phyloP scores from a whole-genome alignment of 2,888 invertebrate genomes.

The Chrysodeixis includens region DNA sequence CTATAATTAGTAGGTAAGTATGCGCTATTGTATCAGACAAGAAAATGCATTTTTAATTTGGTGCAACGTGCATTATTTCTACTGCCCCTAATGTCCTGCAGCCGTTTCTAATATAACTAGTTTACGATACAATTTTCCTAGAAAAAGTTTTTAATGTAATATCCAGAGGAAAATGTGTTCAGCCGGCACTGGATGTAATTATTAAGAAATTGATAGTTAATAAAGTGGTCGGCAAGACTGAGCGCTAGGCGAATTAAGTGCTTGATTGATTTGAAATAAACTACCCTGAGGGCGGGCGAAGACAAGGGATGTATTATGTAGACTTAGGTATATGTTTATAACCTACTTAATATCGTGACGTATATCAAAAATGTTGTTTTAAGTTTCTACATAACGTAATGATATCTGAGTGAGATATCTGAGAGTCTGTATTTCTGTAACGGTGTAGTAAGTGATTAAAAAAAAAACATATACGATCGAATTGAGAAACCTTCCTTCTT shows the following conservation, averaged over 20 bases:
- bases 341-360: not conserved
- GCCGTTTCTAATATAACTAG: too few relatives aligned
- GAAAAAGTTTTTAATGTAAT: not conserved
- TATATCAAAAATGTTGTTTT: not conserved
- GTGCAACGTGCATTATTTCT: too few relatives aligned
- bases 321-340: not conserved
- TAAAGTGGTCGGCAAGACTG: constrained; percentile 40
- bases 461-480: too few relatives aligned
- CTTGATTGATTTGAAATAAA: constrained; percentile 58
- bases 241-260: constrained; percentile 26
- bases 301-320: not conserved
- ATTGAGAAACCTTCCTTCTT: too few relatives aligned
- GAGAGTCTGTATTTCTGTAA: too few relatives aligned
- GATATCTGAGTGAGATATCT: too few relatives aligned
- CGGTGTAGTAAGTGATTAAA: too few relatives aligned
- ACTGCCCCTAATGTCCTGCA: too few relatives aligned
- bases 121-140: not conserved
- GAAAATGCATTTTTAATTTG: too few relatives aligned
- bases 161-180: not conserved
- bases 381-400: too few relatives aligned
- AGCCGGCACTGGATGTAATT: constrained; percentile 46
- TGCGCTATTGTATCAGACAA: too few relatives aligned
- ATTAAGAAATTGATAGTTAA: constrained; percentile 56
- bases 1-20: too few relatives aligned
- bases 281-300: constrained; percentile 23